These are phyloP conservation scores for Epistrophe grossulariae DNA, from an alignment of 2,888 invertebrate genomes.

Conservation along the genomic window DNA sequence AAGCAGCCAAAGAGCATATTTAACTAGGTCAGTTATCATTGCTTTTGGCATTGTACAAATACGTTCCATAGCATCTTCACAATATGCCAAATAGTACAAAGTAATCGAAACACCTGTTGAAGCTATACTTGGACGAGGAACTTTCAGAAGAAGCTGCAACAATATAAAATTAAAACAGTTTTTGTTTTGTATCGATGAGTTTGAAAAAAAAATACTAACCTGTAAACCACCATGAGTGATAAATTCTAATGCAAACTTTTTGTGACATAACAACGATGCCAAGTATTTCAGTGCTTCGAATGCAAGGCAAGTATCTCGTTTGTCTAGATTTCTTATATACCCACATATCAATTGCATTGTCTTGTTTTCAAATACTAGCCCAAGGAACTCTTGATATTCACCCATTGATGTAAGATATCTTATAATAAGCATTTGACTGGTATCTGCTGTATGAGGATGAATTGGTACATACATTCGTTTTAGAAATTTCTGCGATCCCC, in stretches of 20 bases:
- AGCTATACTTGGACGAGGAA: slow-evolving; percentile 96
- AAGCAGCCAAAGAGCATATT: slow-evolving; percentile 96
- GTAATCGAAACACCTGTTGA: slow-evolving; percentile 98
- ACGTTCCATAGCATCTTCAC: slow-evolving; percentile 98
- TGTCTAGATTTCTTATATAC: slow-evolving; percentile 94
- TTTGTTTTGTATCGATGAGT: neutral
- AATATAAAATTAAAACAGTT: neutral
- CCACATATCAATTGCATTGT: slow-evolving; percentile 95
- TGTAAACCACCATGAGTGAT: slow-evolving; percentile 94
- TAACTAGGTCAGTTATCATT: slow-evolving; percentile 91
- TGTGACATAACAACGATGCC: slow-evolving; percentile 97
- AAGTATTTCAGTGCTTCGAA: slow-evolving; percentile 98
- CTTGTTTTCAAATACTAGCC: slow-evolving; percentile 96
- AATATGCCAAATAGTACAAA: slow-evolving; percentile 97
- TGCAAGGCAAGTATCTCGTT: slow-evolving; percentile 95
- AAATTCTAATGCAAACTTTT: slow-evolving; percentile 98
- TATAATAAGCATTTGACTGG: slow-evolving; percentile 96
- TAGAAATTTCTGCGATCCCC: slow-evolving; percentile 77
- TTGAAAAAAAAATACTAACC: slow-evolving; percentile 82
- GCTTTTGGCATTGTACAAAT: slow-evolving; percentile 94
- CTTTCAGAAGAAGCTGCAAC: slow-evolving; percentile 90
- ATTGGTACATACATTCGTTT: slow-evolving; percentile 88
- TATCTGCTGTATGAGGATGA: slow-evolving; percentile 94
- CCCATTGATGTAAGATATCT: slow-evolving; percentile 98
- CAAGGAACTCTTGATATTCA: slow-evolving; percentile 98